Base-by-base conservation (phyloP, 2,797 vertebrate species). In the Capromys pilorides region DNA sequence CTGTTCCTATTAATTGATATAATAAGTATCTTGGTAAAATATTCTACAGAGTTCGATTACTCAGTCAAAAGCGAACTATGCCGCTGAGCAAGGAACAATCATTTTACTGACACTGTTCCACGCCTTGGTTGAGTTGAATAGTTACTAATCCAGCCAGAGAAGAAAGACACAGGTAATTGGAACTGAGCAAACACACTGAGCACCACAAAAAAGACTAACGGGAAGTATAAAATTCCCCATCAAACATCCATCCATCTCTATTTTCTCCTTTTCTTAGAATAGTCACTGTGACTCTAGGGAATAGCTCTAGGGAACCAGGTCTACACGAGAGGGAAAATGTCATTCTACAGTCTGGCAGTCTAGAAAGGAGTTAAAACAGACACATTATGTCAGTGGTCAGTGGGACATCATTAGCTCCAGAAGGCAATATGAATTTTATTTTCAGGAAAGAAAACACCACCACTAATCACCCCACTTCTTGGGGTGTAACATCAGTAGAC, bases 11-110 rank as follows among this genome's bases (percentile, higher is more conserved):
- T 92, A 81, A 87, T 97, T 95, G 94, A 81, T 93, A 78, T 64
- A 78, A 77, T 96, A 97, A 96, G 91, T 94, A 73, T 49, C 93
- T 97, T 86, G 95, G 33, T 94, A 71, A 97, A 93, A 96, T 95
- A 98, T 93, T 71, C 96, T 93, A 83, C 90, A 64, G 71, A 95
- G 75, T 98, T 97, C 91, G 93, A 97, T 97, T 97, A 95, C 86
- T 94, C 64, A 96, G 82, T 94, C 95, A 97, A 98, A 98, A 95
- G 79, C 94, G 8, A 88, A 97, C 95, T 95, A 97, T 84, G 94
- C 96, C 97, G 62, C 93, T 95, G 51, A 96, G 94, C 81, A 92
- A 96, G 91, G 93, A 97, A 67, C 66, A 62, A 78, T 94, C 85
- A 67, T 54, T 97, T 96, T 93, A 59, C 91, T 97, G 92, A 97